These are phyloP conservation scores for Galago senegalensis DNA, from an alignment of 2,797 vertebrate species.

Conservation along the genomic window DNA sequence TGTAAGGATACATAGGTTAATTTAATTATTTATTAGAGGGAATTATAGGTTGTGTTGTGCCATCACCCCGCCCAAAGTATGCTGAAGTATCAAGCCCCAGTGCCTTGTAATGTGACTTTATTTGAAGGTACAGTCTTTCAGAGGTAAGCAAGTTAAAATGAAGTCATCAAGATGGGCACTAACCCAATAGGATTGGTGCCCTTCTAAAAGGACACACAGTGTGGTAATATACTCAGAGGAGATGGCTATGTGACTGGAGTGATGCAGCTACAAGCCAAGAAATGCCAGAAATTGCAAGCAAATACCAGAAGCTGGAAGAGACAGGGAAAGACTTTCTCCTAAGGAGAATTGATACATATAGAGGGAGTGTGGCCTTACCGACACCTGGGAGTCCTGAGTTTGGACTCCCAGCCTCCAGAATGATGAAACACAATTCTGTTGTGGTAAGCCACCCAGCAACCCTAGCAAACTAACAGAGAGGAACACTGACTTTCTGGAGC, in stretches of 20 bases:
- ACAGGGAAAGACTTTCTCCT: background rate
- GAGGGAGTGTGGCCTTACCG: too few relatives aligned
- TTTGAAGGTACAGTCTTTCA: background rate
- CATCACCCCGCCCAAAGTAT: too few relatives aligned
- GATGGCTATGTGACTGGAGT: fast-evolving
- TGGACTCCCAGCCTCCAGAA: background rate
- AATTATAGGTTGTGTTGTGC: background rate
- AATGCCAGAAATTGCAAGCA: background rate
- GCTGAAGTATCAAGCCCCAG: background rate
- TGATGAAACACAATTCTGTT: background rate
- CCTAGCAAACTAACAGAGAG: background rate
- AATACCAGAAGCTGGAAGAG: background rate
- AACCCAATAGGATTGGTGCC: background rate
- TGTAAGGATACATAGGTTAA: background rate
- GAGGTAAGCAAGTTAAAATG: background rate
- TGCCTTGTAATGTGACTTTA: too few relatives aligned
- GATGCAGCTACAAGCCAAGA: background rate
- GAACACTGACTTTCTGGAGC: background rate
- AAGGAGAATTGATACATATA: too few relatives aligned
- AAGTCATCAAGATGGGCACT: background rate
- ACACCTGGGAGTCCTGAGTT: background rate
- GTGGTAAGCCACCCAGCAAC: background rate
- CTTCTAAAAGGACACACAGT: background rate
- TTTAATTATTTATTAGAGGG: background rate
- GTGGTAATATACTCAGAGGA: background rate